Base-by-base conservation (phyloP, 2,113 vertebrate genomes). In the Panthera uncia region DNA sequence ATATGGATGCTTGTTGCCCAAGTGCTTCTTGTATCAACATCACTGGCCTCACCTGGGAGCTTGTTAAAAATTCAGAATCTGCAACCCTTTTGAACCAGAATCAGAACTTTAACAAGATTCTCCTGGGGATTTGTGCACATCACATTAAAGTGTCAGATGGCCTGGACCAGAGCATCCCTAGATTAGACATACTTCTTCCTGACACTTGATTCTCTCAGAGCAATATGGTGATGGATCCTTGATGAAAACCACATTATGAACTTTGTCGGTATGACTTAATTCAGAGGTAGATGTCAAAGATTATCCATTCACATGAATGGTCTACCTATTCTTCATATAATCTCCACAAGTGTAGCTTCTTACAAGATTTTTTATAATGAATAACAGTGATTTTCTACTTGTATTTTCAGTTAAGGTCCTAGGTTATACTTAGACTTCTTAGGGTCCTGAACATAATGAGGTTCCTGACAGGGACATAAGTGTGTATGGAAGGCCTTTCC, bases 61-160 rank as follows among this genome's bases (percentile, higher is more conserved):
- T n/a, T 78, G 1, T 74, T 36, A 91, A 81, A 93, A 74, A 79
- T 76, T 11, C 7, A 88, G 23, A 50, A 23, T 57, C 29, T 50
- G 25, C 25, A 65, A 18, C 16, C 4, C 8, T 52, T 13, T 57
- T 63, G 52, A 84, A 61, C 13, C 2, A 41, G 65, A 95, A n/a
- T 71, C 25, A 87, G 15, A 45, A 50, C n/a, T 25, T 66, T 38
- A 76, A 78, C 15, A 29, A 68, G 38, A 57, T 66, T 7, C 14
- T 3, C 3, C 41, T 9, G 38, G 12, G 25, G 3, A 55, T 48
- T 38, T 13, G 0, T 50, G 14, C 2, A 6, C 2, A 19, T 31
- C 9, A 11, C 31, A 38, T 33, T 82, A 16, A 52, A 81, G n/a
- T 33, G 33, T 85, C 31, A 88, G 65, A 74, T 57, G 15, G 3